Percentiles rank a stretch among this genome's conserved stretches.
Conservation (phyloP, 2,888 invertebrate species). For the Automeris io region DNA sequence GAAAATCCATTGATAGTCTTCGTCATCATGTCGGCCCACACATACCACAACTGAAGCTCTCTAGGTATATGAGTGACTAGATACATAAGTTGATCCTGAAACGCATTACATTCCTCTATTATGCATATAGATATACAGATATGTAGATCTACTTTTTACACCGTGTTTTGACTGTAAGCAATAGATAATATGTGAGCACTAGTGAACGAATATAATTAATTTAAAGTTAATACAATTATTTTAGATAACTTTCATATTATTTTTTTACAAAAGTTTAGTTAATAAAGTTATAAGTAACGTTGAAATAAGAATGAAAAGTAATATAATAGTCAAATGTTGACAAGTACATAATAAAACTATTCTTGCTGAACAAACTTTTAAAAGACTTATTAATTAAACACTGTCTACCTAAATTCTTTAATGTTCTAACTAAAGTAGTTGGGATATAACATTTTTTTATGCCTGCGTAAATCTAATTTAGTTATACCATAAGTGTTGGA, state of each 20-base stretch:
- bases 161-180: too few relatives aligned
- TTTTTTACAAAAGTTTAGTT: neutral
- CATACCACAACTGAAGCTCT: too few relatives aligned
- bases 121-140: too few relatives aligned
- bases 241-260: too few relatives aligned
- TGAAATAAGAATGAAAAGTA: neutral
- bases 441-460: constrained; percentile 30
- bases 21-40: too few relatives aligned
- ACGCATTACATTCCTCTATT: too few relatives aligned
- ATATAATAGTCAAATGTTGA: too few relatives aligned
- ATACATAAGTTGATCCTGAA: too few relatives aligned
- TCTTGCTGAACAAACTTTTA: constrained; percentile 11
- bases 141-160: too few relatives aligned
- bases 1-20: too few relatives aligned
- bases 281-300: neutral
- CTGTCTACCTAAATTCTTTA: constrained; percentile 23
- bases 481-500: constrained; percentile 61
- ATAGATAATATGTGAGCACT: too few relatives aligned
- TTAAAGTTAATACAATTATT: neutral
- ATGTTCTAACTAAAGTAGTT: constrained; percentile 23
- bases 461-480: constrained; percentile 50
- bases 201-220: neutral
- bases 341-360: neutral
- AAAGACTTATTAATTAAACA: constrained; percentile 27
- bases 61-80: too few relatives aligned